Evolutionary conservation across 2,888 invertebrate genomes (phyloP).

Genomic region (Plagodis dolabraria): DNA sequence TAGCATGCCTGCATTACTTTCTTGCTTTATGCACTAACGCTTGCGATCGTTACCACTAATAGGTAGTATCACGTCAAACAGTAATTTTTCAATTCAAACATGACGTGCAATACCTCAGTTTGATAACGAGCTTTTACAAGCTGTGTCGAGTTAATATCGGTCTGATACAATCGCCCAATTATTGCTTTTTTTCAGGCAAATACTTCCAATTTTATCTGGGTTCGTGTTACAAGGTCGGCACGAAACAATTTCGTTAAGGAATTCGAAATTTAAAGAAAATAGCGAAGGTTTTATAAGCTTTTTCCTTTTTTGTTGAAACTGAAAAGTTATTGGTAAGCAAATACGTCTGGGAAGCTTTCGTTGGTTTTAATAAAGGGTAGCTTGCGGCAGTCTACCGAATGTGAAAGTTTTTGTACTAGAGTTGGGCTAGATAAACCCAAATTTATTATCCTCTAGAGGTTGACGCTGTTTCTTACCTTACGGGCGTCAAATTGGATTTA

Average conservation of each 20-base stretch:
- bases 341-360: too few relatives aligned
- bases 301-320: too few relatives aligned
- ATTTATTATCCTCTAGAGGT: too few relatives aligned
- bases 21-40: neutral
- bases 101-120: constrained; percentile 5
- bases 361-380: too few relatives aligned
- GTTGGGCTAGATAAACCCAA: too few relatives aligned
- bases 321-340: too few relatives aligned
- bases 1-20: too few relatives aligned
- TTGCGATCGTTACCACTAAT: neutral
- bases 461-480: too few relatives aligned
- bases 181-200: constrained; percentile 10
- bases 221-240: neutral
- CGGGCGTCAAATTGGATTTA: too few relatives aligned
- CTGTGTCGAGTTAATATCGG: neutral
- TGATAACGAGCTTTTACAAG: constrained; percentile 15
- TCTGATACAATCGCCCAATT: constrained; percentile 9
- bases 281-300: too few relatives aligned
- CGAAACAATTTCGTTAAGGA: neutral
- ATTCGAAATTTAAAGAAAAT: neutral
- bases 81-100: constrained; percentile 18
- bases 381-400: too few relatives aligned
- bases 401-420: too few relatives aligned
- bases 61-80: constrained; percentile 1
- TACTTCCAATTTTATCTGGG: neutral